These are phyloP conservation scores for Junco hyemalis DNA, from an alignment of 2,113 vertebrate genomes.

Conservation along the genomic window DNA sequence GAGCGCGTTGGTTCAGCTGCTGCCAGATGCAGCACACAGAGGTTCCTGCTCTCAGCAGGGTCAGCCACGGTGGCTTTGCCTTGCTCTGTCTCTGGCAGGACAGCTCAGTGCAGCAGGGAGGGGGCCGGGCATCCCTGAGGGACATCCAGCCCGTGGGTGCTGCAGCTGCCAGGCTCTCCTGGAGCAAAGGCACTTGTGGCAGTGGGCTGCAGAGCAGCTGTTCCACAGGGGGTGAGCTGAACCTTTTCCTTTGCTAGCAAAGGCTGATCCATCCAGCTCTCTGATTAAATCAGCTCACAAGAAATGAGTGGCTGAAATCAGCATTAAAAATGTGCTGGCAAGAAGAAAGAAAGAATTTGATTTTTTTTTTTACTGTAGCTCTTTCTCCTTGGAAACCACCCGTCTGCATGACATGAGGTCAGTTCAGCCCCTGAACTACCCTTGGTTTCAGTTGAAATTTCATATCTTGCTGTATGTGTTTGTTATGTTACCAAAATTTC, in stretches of 20 bases:
- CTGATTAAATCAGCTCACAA: neutral
- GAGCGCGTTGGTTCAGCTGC: neutral
- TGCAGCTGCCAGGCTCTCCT: neutral
- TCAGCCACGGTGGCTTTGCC: neutral
- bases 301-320: neutral
- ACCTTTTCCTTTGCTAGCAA: neutral
- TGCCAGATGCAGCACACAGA: neutral
- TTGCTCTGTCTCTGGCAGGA: neutral
- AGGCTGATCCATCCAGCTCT: neutral
- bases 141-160: neutral
- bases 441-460: neutral
- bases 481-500: neutral
- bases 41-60: neutral
- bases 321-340: neutral
- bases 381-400: neutral
- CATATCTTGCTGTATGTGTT: neutral
- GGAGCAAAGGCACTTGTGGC: neutral
- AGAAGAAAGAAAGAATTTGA: neutral
- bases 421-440: neutral
- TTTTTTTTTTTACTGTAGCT: neutral
- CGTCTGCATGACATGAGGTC: neutral
- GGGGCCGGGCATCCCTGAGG: neutral
- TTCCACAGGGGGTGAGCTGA: neutral
- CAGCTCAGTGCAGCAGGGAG: neutral
- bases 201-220: neutral